These are phyloP conservation scores for Lepidurus packardi DNA, from an alignment of 1,140 invertebrate genomes.

Conservation along the genomic window DNA sequence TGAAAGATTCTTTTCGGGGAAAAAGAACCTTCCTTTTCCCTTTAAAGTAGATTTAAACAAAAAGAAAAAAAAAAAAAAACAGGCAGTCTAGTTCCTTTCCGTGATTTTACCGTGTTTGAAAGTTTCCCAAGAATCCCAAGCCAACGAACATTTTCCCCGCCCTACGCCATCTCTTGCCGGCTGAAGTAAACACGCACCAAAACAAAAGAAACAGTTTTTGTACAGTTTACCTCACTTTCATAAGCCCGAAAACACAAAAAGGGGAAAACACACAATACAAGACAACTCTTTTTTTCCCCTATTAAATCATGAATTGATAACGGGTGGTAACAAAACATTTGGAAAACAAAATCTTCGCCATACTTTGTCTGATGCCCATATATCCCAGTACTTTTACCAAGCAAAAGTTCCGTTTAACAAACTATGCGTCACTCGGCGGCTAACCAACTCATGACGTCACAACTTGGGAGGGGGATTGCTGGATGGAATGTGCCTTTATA, in stretches of 20 bases:
- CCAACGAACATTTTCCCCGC: too few species aligned
- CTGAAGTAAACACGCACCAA: too few species aligned
- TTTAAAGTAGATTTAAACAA: too few species aligned
- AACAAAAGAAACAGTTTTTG: too few species aligned
- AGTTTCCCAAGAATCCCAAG: too few species aligned
- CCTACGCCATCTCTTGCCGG: too few species aligned
- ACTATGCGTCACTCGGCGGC: not conserved
- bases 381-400: not conserved
- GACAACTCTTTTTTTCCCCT: not conserved
- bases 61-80: too few species aligned
- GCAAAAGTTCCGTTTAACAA: not conserved
- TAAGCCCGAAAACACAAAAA: not conserved
- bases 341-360: conserved; percentile 1
- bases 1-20: too few species aligned
- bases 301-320: conserved; percentile 10
- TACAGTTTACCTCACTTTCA: too few species aligned
- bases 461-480: not conserved
- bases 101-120: too few species aligned
- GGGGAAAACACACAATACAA: not conserved
- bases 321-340: conserved; percentile 11
- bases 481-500: conserved; percentile 13
- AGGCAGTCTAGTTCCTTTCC: too few species aligned
- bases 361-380: not conserved
- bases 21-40: too few species aligned
- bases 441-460: not conserved